Evolutionary conservation across 2,888 invertebrate genomes (phyloP), one percentile per base, ranked within the genome.

Genomic region (Callinectes sapidus): DNA sequence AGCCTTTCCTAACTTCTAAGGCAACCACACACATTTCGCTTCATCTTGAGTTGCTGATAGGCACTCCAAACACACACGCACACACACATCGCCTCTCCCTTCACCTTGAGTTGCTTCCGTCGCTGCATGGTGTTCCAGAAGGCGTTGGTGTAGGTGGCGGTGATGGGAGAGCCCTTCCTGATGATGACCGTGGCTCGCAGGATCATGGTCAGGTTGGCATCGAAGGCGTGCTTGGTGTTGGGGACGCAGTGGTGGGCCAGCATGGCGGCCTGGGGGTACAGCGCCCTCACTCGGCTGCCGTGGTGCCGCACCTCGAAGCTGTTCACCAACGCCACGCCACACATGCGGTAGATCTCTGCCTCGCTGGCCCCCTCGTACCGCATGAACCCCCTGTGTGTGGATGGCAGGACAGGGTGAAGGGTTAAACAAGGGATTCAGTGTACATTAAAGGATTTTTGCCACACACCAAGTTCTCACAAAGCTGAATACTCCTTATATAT

Each of bases 181-280:
- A 97, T 97, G 13, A 96, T 96, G 92, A 96, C 96, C 0, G 96
- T 96, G 1, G 97, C 97, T 95, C 96, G 96, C 0, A 97, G 96
- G 54, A 96, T 96, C 96, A 97, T 97, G 95, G 96, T 96, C 91
- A 96, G 96, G 81, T 96, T 95, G 0, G 95, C 88, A 95, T 97
- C 97, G 95, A 97, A 97, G 90, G 96, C 96, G 95, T 97, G 97
- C 89, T 96, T 96, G 0, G 97, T 97, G 95, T 97, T 97, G 8
- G 97, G 97, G 48, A 96, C 96, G 95, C 97, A 97, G 92, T 96
- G 96, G 95, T 97, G 97, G 96, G 97, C 97, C 96, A 97, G 96
- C 93, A 97, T 96, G 85, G 97, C 96, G 1, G 97, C 96, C 92
- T 97, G 96, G 39, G 97, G 97, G 96, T 97, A 97, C 90, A 97